Base-by-base conservation (phyloP, 2,797 vertebrate species). In the Heterohyrax brucei region DNA sequence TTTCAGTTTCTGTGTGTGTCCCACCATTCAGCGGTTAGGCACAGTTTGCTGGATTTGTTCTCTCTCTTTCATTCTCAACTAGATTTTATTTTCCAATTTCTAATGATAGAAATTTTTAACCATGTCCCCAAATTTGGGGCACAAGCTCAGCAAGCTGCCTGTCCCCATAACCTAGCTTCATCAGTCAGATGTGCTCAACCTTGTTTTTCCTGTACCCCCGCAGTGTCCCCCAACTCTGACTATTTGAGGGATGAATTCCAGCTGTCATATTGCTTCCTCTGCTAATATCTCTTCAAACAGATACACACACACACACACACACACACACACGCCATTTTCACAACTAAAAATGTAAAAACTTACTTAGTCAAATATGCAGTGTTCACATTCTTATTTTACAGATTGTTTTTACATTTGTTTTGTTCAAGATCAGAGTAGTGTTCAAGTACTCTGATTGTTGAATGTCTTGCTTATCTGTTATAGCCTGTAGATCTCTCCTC, bases 21-120 rank as follows among this genome's bases (percentile, higher is more conserved):
- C 19, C 26, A 30, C 68, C 13, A 78, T 39, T 30, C 21, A 81
- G 50, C 33, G 28, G 18, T 30, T 50, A 76, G 39, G 70, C 22
- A 48, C 26, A 8, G n/a, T 62, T 64, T 87, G 68, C 18, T 76
- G 12, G 44, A 24, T 64, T 53, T 1, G 4, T 92, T 26, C 87
- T 76, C 87, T 93, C 44, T 68, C 48, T 86, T 77, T 9, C 28
- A 56, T 10, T 14, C 2, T 4, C 68, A 78, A 77, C 30, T 48
- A 13, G 53, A 30, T 30, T 81, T 87, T 78, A 30, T 87, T 91
- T 93, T 82, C n/a, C 13, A 22, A 28, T 77, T 87, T 87, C 82
- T 86, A 28, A 28, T 56, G 19, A 44, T 76, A 16, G 44, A 62
- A 85, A 81, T 81, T 86, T 77, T 91, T 62, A 81, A 91, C 72